phyloP scores from a whole-genome alignment of 2,888 invertebrate genomes.

The Lypha dubia region DNA sequence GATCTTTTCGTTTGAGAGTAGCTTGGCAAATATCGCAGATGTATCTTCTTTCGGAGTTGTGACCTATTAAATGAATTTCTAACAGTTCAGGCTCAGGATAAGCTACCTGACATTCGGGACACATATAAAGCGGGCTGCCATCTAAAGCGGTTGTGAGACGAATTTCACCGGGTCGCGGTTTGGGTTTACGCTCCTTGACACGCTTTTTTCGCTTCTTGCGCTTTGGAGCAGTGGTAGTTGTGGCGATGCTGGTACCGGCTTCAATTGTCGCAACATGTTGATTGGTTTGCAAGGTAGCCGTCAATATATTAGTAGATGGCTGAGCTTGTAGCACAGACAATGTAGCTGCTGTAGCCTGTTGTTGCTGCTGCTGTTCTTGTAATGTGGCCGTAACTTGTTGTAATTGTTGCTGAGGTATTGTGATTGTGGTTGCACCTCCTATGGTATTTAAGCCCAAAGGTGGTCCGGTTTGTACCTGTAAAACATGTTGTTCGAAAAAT shows the following conservation, averaged over 20 bases:
- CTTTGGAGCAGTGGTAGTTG: slow-evolving; percentile 84
- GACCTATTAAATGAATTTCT: slow-evolving; percentile 92
- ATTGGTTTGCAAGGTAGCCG: slow-evolving; percentile 84
- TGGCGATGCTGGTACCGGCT: slow-evolving; percentile 74
- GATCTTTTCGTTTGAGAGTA: slow-evolving; percentile 93
- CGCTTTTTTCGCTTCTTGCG: slow-evolving; percentile 93
- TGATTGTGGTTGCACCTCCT: slow-evolving; percentile 79
- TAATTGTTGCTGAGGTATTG: slow-evolving; percentile 82
- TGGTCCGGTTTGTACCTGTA: slow-evolving; percentile 82
- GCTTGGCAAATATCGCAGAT: slow-evolving; percentile 96
- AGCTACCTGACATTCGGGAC: slow-evolving; percentile 94
- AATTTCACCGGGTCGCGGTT: slow-evolving; percentile 93
- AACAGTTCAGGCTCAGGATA: slow-evolving; percentile 92
- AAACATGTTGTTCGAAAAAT: slow-evolving; percentile 74
- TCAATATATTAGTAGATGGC: slow-evolving; percentile 40
- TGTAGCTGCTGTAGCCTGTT: slow-evolving; percentile 69
- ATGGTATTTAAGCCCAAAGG: slow-evolving; percentile 80
- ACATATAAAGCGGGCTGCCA: slow-evolving; percentile 92
- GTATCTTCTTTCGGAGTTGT: slow-evolving; percentile 92
- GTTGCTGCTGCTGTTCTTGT: slow-evolving; percentile 75
- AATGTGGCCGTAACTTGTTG: slow-evolving; percentile 76
- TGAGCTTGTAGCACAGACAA: slow-evolving; percentile 86
- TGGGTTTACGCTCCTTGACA: slow-evolving; percentile 88
- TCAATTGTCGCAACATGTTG: slow-evolving; percentile 54
- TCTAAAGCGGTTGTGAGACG: slow-evolving; percentile 91